These are phyloP conservation scores for Tipula lateralis DNA, from an alignment of 2,888 invertebrate species.

Conservation along the genomic window DNA sequence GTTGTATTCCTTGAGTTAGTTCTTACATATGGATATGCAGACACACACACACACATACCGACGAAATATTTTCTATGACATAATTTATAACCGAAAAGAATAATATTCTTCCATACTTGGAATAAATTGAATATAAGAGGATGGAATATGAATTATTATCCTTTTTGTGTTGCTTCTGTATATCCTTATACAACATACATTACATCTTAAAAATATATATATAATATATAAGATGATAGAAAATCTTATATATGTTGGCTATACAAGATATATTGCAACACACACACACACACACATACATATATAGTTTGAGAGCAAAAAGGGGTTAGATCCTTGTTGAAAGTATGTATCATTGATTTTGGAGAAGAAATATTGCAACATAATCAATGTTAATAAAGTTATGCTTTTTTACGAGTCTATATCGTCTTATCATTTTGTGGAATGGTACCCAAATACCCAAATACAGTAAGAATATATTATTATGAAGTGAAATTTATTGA, in stretches of 20 bases:
- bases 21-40: neutral
- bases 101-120: neutral
- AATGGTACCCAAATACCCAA: neutral
- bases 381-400: slow-evolving; percentile 24
- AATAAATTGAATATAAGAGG: slow-evolving; percentile 29
- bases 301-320: neutral
- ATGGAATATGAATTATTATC: slow-evolving; percentile 26
- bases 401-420: neutral
- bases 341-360: slow-evolving; percentile 24
- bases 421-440: neutral
- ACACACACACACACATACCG: neutral
- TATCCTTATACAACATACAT: neutral
- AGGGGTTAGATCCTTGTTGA: slow-evolving; percentile 15
- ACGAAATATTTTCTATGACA: neutral
- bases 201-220: neutral
- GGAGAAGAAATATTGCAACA: slow-evolving; percentile 19
- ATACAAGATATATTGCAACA: neutral
- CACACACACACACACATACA: no score
- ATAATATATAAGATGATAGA: neutral
- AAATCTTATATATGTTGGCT: neutral
- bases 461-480: no score
- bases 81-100: slow-evolving; percentile 19
- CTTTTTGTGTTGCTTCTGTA: slow-evolving; percentile 25
- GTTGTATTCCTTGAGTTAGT: neutral
- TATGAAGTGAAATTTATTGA: slow-evolving; percentile 24